Evolutionary conservation across 2,113 vertebrate species (phyloP).

Genomic region (Fukomys damarensis): DNA sequence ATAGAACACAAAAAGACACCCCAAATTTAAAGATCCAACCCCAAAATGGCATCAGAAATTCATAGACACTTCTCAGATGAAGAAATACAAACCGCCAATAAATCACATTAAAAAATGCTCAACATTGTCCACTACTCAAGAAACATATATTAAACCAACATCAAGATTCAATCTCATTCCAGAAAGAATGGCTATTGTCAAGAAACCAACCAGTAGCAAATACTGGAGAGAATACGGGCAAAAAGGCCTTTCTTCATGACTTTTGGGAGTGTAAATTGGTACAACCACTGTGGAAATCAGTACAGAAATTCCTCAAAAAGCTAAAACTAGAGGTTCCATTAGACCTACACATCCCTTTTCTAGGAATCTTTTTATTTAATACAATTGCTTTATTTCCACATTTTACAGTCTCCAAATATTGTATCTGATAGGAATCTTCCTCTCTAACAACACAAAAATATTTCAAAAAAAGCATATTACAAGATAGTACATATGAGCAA

Average conservation of each 20-base stretch:
- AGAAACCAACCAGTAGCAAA: not conserved
- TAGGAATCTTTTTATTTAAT: not conserved
- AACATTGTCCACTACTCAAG: not conserved
- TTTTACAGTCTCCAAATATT: too few relatives aligned
- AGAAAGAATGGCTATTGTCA: not conserved
- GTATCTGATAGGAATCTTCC: too few relatives aligned
- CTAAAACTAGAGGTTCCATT: not conserved
- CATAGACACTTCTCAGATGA: not conserved
- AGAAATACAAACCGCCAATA: not conserved
- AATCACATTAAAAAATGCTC: not conserved
- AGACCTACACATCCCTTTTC: not conserved
- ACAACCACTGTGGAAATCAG: not conserved
- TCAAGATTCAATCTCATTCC: not conserved
- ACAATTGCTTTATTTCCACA: too few relatives aligned
- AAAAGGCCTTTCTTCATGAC: not conserved
- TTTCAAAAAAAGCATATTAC: too few relatives aligned
- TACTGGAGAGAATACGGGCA: not conserved
- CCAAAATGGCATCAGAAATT: not conserved
- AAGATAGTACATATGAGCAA: too few relatives aligned
- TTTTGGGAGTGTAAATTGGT: not conserved
- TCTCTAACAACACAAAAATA: too few relatives aligned
- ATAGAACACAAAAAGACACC: not conserved
- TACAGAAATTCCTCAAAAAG: not conserved
- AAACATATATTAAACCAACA: not conserved
- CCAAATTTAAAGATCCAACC: not conserved